Base-by-base conservation (phyloP, 2,888 invertebrate species). In the Eudemis profundana region DNA sequence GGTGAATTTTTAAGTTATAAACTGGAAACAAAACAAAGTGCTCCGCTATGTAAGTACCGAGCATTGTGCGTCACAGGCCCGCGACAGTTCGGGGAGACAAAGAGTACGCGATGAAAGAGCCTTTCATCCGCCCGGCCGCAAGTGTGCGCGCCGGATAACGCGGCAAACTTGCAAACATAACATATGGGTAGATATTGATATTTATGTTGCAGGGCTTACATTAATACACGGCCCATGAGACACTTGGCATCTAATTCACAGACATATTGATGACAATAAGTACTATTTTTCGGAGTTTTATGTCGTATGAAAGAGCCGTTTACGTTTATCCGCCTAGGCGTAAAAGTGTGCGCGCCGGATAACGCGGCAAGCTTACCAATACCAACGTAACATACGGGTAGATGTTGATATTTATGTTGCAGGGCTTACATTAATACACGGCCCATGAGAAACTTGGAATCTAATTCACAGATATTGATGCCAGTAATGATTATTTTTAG, bases 111-210 rank as follows among this genome's bases (percentile, higher is more conserved):
- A n/a, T 33, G 50, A 50, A 50, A 50, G 49, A 12, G 17, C 50
- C 50, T 50, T 50, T 33, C 50, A 19, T 8, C 12, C 12, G 3
- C 4, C 4, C 12, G 3, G 10, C 23, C 4, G 38, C 14, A 38
- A 53, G 53, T 53, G 53, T 40, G 53, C 38, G 38, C 36, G 38
- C 8, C 23, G 21, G 53, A 53, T 53, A 53, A 53, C 38, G 14
- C 14, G 23, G 33, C 8, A 36, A 50, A 21, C 21, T 44, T 44
- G 19, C 21, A 12, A 19, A 44, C 10, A 44, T 4, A 17, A 17
- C 44, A 44, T 23, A 23, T 5, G 23, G 3, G 23, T 23, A 23
- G 3, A 23, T 23, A 23, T 23, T 23, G 23, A 23, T 23, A 4
- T 3, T 23, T 4, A 23, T 4, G 23, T 23, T 4, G 5, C 23